Evolutionary conservation across 2,888 invertebrate genomes (phyloP), one percentile per base, ranked within the genome.

Genomic region (Melolontha melolontha): DNA sequence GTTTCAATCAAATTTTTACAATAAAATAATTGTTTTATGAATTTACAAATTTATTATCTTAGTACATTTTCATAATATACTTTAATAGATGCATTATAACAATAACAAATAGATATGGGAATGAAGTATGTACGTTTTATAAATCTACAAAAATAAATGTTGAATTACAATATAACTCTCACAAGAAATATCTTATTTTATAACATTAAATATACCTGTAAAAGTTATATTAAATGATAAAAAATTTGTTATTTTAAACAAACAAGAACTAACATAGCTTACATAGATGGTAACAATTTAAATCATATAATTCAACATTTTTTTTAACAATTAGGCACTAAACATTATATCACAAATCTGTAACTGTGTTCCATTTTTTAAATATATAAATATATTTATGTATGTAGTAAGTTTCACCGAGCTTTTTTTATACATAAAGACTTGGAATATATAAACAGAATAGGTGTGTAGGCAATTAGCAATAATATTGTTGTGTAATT

Each of bases 321-420:
- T 29, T 29, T 29, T 34, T 34, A 34, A 34, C 34, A 34, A 40
- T 5, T 55, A 55, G 41, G 16, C 16, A 41, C 11, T 41, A 42
- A 44, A 55, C 14, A 55, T 55, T 10, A 59, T 59, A 59, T 59
- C 59, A 59, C 59, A 59, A 59, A 44, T 44, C 14, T 47, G 59
- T 12, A 44, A 44, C 59, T 59, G 59, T 59, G 47, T 59, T 59
- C 59, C 14, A 59, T 44, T 34, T 59, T 17, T 44, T 2, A 34
- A 34, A 44, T 44, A 44, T 29, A 49, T 51, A 22, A 39, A 5
- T 29, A 44, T 10, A 8, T 34, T 34, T 34, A 34, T 10, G 5
- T 29, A 29, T 29, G 8, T 10, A 6, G 34, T 34, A 10, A 5
- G 1, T 34, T 34, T 34, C 10, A 34, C 34, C 6, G 34, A 34